Evolutionary conservation across 2,888 invertebrate species (phyloP).

Genomic region (Eupithecia subumbrata): DNA sequence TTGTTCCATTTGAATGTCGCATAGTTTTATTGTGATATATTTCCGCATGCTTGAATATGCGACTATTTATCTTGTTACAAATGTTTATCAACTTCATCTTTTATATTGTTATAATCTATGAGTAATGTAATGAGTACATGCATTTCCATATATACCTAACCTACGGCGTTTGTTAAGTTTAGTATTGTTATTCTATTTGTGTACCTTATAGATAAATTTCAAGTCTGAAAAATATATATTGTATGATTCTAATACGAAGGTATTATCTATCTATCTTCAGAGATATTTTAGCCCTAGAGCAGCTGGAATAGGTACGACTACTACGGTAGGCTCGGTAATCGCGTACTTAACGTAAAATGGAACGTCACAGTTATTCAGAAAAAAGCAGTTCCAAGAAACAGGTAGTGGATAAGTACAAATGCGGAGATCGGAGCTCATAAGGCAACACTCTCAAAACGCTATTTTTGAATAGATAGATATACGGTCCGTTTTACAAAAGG

Average conservation of each 20-base stretch:
- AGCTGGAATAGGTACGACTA: background rate
- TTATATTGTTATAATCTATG: conserved; percentile 9
- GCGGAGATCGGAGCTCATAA: background rate
- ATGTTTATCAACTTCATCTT: conserved; percentile 23
- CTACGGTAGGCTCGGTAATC: background rate
- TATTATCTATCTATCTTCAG: background rate
- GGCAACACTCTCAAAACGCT: background rate
- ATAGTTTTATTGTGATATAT: conserved; percentile 27
- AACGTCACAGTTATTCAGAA: background rate
- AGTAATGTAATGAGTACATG: background rate
- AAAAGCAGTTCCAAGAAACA: background rate
- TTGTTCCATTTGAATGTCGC: conserved; percentile 30
- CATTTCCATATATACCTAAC: background rate
- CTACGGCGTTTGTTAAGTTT: background rate
- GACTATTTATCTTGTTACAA: conserved; percentile 29
- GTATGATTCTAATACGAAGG: background rate
- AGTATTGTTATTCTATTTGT: background rate
- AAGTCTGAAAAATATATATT: background rate
- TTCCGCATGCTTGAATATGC: conserved; percentile 30
- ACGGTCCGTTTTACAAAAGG: background rate
- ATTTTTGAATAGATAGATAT: background rate
- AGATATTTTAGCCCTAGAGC: background rate
- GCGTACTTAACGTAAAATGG: background rate
- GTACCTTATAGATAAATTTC: background rate
- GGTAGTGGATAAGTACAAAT: background rate